Conservation (phyloP, 2,113 vertebrate genomes). For the Heterotis niloticus region DNA sequence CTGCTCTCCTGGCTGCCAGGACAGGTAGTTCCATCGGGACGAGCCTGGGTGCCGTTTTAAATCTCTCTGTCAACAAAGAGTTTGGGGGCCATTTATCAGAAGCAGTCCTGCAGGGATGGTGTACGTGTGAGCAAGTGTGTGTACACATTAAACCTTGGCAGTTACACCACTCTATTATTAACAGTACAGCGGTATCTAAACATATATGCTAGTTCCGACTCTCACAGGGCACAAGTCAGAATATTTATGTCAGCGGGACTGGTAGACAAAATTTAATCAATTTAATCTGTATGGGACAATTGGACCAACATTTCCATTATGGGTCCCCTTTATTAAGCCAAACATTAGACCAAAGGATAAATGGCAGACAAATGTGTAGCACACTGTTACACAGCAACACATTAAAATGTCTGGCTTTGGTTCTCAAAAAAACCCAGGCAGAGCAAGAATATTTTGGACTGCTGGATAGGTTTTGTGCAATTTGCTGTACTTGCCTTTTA, state of each 20-base stretch:
- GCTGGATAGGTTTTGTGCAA: background rate
- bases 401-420: background rate
- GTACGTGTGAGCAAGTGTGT: conserved; percentile 35
- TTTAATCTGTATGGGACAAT: background rate
- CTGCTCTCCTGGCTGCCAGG: conserved; percentile 25
- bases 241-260: background rate
- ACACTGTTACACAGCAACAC: background rate
- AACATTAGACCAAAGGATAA: background rate
- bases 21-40: conserved; percentile 40
- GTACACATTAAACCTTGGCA: conserved; percentile 4
- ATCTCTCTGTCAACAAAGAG: conserved; percentile 48
- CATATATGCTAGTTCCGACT: background rate
- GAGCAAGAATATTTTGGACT: no score
- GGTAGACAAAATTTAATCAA: background rate
- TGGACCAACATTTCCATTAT: background rate
- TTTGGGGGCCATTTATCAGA: conserved; percentile 43
- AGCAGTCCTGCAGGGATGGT: conserved; percentile 31
- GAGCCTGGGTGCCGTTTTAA: conserved; percentile 42
- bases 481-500: background rate
- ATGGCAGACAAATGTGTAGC: background rate
- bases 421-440: background rate
- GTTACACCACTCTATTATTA: background rate
- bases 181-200: background rate
- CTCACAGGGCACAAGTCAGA: background rate
- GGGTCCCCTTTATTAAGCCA: no score